Conservation (phyloP, 2,797 vertebrate genomes). For the Ctenochaetus hawaiiensis region DNA sequence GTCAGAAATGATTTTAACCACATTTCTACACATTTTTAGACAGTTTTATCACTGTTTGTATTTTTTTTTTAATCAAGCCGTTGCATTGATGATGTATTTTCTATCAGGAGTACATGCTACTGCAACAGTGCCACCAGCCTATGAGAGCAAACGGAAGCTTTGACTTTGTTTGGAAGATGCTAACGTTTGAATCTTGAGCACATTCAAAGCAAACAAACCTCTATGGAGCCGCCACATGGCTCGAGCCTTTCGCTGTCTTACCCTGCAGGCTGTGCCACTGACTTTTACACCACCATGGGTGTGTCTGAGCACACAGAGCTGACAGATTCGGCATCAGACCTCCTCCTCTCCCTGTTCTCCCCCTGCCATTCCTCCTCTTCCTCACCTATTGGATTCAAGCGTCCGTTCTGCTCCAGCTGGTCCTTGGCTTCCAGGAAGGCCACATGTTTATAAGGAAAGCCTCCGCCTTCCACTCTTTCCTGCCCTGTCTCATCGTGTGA, state of each 20-base stretch:
- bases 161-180: conserved; percentile 33
- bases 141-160: conserved; percentile 15
- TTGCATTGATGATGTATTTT: background rate
- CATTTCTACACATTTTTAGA: background rate
- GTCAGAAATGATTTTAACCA: background rate
- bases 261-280: background rate
- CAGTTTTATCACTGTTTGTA: background rate
- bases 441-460: conserved; percentile 82
- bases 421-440: conserved; percentile 86
- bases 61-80: background rate
- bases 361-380: conserved; percentile 79
- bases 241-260: background rate
- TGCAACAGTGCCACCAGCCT: background rate
- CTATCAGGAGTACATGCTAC: conserved; percentile 15
- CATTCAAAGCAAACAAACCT: conserved; percentile 21
- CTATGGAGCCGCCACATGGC: conserved; percentile 5
- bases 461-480: conserved; percentile 44
- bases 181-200: conserved; percentile 31
- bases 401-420: conserved; percentile 92
- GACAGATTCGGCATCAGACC: conserved; percentile 91
- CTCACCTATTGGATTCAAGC: conserved; percentile 89
- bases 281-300: conserved; percentile 91
- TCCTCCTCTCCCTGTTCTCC: conserved; percentile 83
- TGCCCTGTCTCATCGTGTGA: conserved; percentile 80
- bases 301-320: conserved; percentile 95